Evolutionary conservation across 2,888 invertebrate genomes (phyloP), one percentile per base, ranked within the genome.

Genomic region (Torymus aiolomorphi): DNA sequence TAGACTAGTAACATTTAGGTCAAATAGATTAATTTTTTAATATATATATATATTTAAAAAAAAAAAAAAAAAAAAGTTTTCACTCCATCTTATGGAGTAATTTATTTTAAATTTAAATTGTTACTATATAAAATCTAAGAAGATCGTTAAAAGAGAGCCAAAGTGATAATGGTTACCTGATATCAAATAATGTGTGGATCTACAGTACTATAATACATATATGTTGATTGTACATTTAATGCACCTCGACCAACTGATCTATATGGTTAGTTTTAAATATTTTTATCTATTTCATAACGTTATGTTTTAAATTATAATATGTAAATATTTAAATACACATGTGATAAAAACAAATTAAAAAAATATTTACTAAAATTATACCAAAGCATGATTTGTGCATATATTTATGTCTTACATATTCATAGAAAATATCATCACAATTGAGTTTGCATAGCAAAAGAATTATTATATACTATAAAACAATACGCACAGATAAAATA

Each of bases 1-100:
- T 52, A 75, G 81, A 78, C 81, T 81, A 81, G 78, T 76, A 78
- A 76, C 76, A 62, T 78, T 67, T 59, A 78, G 20, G 13, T 71
- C 66, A 61, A n/a, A 54, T 52, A 59, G 54, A 18, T 61, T 69
- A 24, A 20, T 67, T 49, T 49, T 31, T 71, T 62, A 12, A 56
- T 54, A 56, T 42, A 8, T 42, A 42, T 42, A 49, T 67, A 61
- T 66, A 66, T 51, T 51, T 65, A 31, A 5, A 54, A 67, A 61
- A 67, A 61, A 73, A n/a, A 1, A 1, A 20, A 20, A 20, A 20
- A n/a, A n/a, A n/a, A n/a, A n/a, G n/a, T 67, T 20, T 66, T 54
- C 12, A 61, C 54, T 42, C 73, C 66, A 61, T 66, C 54, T 67
- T 14, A 78, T 78, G 66, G 67, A 54, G 12, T 20, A 73, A n/a